These are phyloP conservation scores for Rostratula benghalensis DNA, from an alignment of 2,113 vertebrate species.

Conservation along the genomic window DNA sequence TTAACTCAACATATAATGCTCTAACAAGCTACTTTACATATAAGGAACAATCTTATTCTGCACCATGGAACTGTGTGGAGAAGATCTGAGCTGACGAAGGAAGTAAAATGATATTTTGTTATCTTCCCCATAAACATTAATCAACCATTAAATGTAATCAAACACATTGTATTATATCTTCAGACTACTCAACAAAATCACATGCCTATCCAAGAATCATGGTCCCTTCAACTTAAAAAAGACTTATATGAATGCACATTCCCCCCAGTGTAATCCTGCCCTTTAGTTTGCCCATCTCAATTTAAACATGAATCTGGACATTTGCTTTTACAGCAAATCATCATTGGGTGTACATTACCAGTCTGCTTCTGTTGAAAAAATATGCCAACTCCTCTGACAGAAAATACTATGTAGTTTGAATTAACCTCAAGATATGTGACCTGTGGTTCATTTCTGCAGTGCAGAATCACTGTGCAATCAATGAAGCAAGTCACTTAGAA, in stretches of 20 bases:
- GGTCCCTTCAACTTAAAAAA: background rate
- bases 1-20: background rate
- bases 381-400: background rate
- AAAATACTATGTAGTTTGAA: background rate
- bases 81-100: background rate
- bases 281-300: background rate
- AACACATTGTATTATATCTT: background rate
- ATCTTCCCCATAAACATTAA: background rate
- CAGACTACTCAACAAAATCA: background rate
- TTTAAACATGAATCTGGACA: background rate
- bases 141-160: background rate
- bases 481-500: background rate
- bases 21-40: background rate
- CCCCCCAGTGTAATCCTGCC: background rate
- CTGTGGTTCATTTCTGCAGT: background rate
- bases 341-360: rapidly evolving
- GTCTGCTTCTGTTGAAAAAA: background rate
- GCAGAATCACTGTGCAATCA: background rate
- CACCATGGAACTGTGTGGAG: background rate
- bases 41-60: background rate
- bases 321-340: background rate
- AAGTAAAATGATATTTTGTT: background rate
- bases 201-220: background rate
- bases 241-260: background rate
- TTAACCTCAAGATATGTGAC: background rate